Conservation (phyloP, 1,140 invertebrate genomes). For the Drosophila littoralis region DNA sequence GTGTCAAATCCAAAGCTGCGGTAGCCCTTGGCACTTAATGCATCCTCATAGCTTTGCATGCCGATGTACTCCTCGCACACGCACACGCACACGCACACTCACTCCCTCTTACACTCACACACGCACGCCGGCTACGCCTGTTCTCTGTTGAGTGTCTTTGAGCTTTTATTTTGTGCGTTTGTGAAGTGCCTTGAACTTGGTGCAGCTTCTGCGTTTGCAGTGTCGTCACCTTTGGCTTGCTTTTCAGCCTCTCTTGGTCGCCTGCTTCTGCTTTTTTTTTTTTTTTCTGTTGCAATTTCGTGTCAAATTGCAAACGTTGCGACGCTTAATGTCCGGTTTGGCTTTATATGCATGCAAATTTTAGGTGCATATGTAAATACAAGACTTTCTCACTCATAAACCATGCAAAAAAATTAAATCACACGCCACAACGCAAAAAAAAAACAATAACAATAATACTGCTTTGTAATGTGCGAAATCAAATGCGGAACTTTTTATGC, state of each 20-base stretch:
- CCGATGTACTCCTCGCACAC: slow-evolving; percentile 23
- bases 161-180: slow-evolving; percentile 40
- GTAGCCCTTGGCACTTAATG: slow-evolving; percentile 76
- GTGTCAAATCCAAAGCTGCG: slow-evolving; percentile 83
- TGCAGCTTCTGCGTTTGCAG: slow-evolving; percentile 19
- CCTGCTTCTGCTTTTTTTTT: not conserved
- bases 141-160: slow-evolving; percentile 12
- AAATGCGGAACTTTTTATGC: slow-evolving; percentile 17
- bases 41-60: slow-evolving; percentile 81
- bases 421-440: slow-evolving; percentile 41
- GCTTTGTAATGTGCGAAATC: slow-evolving; percentile 53
- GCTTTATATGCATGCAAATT: not conserved
- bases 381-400: slow-evolving; percentile 23
- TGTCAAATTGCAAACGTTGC: slow-evolving; percentile 15
- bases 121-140: slow-evolving; percentile 28
- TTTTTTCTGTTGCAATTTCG: slow-evolving; percentile 10
- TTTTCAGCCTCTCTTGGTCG: not conserved
- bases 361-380: slow-evolving; percentile 24
- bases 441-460: slow-evolving; percentile 65
- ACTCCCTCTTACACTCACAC: slow-evolving; percentile 9
- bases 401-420: slow-evolving; percentile 18
- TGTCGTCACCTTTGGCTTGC: slow-evolving; percentile 44
- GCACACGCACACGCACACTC: slow-evolving; percentile 21
- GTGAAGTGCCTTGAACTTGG: slow-evolving; percentile 44
- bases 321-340: not conserved